phyloP scores from a whole-genome alignment of 53 echinoderm and acorn worm species.

The Zoroaster sp. region DNA sequence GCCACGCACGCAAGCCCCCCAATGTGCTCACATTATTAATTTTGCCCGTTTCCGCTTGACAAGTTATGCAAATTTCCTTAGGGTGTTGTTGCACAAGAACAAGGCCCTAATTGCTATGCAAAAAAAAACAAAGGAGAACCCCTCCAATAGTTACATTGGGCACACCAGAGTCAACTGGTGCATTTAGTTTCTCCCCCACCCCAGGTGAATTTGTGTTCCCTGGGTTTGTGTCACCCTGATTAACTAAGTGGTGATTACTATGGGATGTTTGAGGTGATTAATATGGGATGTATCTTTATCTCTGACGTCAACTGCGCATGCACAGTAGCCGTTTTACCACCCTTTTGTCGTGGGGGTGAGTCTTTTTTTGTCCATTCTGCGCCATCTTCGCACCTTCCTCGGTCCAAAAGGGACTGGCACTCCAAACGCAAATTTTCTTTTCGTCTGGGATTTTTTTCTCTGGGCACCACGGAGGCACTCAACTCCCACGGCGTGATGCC shows the following conservation, averaged over 20 bases:
- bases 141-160: neutral
- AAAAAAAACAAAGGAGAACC: neutral
- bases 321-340: slow-evolving; percentile 93
- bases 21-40: slow-evolving; percentile 33
- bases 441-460: slow-evolving; percentile 25
- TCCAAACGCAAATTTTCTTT: slow-evolving; percentile 17
- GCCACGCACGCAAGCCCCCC: neutral
- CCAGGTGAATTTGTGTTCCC: slow-evolving; percentile 49
- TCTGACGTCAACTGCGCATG: slow-evolving; percentile 99
- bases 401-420: slow-evolving; percentile 34
- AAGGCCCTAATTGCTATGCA: slow-evolving; percentile 53
- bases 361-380: slow-evolving; percentile 36
- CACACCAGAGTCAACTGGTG: neutral
- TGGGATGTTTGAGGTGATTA: slow-evolving; percentile 98
- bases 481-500: slow-evolving; percentile 65
- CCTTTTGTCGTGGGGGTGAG: slow-evolving; percentile 99
- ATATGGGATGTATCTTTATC: slow-evolving; percentile 98
- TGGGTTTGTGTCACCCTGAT: slow-evolving; percentile 66
- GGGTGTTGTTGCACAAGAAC: slow-evolving; percentile 23
- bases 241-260: slow-evolving; percentile 97
- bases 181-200: slow-evolving; percentile 33
- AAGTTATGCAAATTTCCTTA: slow-evolving; percentile 48
- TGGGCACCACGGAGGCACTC: slow-evolving; percentile 27
- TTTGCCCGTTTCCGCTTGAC: slow-evolving; percentile 43
- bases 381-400: slow-evolving; percentile 67